phyloP scores from a whole-genome alignment of 1,140 invertebrate genomes.

The Oryctes rhinoceros region DNA sequence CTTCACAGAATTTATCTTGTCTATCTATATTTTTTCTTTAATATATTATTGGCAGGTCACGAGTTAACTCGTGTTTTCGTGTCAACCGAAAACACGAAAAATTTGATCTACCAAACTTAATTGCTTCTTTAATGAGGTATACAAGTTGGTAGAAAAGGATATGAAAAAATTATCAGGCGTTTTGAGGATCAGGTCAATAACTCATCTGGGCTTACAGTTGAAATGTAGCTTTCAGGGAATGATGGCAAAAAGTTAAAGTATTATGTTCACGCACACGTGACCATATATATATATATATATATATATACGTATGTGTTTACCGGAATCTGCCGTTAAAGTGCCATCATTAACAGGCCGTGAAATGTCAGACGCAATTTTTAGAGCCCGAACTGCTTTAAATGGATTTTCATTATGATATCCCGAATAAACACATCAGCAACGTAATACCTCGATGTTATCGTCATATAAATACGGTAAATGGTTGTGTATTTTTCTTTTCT shows the following conservation, averaged over 20 bases:
- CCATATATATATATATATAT: too few species aligned
- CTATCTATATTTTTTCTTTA: too few species aligned
- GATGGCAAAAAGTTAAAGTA: not conserved
- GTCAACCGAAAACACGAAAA: too few species aligned
- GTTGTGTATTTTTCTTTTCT: not conserved
- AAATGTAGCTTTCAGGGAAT: not conserved
- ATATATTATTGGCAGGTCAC: too few species aligned
- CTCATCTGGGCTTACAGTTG: not conserved
- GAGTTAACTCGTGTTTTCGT: too few species aligned
- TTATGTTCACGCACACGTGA: not conserved
- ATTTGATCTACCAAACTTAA: not conserved
- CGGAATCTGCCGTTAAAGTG: not conserved
- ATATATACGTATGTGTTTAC: not conserved
- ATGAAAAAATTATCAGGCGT: not conserved
- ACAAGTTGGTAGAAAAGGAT: not conserved
- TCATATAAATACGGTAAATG: not conserved
- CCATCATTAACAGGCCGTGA: conserved; percentile 1
- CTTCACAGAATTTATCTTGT: too few species aligned
- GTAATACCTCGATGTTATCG: not conserved
- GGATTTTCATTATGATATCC: not conserved
- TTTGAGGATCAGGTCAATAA: not conserved
- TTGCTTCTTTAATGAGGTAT: not conserved
- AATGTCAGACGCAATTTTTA: not conserved
- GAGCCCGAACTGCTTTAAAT: not conserved
- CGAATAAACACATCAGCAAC: not conserved